These are phyloP conservation scores for Anarrhichthys ocellatus DNA, from an alignment of 2,113 vertebrate genomes.

Conservation along the genomic window DNA sequence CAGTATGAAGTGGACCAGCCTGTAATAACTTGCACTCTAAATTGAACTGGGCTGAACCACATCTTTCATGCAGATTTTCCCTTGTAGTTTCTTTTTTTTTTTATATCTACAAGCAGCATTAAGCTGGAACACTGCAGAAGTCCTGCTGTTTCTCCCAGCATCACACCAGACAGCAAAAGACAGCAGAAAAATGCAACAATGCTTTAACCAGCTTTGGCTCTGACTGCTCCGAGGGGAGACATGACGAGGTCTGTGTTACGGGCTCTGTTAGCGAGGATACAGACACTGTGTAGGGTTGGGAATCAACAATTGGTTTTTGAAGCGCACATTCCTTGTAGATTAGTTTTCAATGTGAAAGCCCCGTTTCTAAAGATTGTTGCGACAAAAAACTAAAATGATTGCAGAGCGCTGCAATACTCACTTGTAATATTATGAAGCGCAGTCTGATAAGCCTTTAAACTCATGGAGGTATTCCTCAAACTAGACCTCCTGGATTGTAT, in stretches of 20 bases:
- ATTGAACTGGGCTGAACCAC: constrained; percentile 84
- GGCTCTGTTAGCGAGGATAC: constrained; percentile 11
- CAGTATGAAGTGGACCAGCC: constrained; percentile 75
- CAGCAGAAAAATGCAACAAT: constrained; percentile 67
- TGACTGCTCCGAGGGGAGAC: constrained; percentile 19
- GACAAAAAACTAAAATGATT: neutral
- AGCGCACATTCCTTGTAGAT: neutral
- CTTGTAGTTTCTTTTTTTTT: constrained; percentile 54
- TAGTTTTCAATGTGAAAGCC: neutral
- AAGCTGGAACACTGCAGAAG: constrained; percentile 80
- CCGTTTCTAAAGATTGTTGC: neutral
- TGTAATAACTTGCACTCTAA: constrained; percentile 64
- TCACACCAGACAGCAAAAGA: constrained; percentile 89
- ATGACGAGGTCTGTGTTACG: constrained; percentile 23
- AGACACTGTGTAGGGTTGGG: constrained; percentile 44
- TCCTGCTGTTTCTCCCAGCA: constrained; percentile 94
- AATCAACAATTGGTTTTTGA: constrained; percentile 27
- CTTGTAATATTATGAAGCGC: neutral
- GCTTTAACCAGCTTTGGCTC: constrained; percentile 50
- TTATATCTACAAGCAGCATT: constrained; percentile 68
- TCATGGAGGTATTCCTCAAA: neutral
- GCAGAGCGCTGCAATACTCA: neutral
- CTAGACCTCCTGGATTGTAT: neutral
- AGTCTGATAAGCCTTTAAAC: neutral
- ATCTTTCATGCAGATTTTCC: constrained; percentile 77